Base-by-base conservation (phyloP, 2,888 invertebrate genomes). In the Osmoderma eremita region DNA sequence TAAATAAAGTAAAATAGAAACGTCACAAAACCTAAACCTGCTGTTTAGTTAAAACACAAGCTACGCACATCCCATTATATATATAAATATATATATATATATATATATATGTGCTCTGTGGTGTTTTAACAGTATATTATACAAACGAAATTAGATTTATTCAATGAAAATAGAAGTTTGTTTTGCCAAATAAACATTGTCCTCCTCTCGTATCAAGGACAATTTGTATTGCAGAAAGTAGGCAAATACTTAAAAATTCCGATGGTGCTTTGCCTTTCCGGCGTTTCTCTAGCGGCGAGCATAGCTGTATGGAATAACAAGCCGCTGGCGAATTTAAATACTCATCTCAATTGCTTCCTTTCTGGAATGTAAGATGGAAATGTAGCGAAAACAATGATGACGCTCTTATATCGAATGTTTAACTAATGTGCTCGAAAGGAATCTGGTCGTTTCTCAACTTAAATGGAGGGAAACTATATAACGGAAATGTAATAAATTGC, bases 171-270 rank as follows among this genome's bases (percentile, higher is more conserved):
- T 22, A 20, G 39, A 20, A 22, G 20, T 56, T 56, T 56, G 41
- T 45, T 45, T 58, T 58, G 24, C 56, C 24, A 45, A 45, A 58
- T 30, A 45, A 58, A 58, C 17, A 22, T 42, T 30, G 22, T 22
- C 30, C 8, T n/a, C 5, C 17, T 24, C 42, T 58, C 42, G 24
- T 24, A 58, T 42, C 41, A 58, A 58, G 45, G 45, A 58, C 45
- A 24, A 58, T 58, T 45, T 58, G 58, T 58, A 58, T 58, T 58
- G 30, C 58, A 58, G 58, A 45, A 24, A 24, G 58, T 13, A 45
- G 10, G 30, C 58, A 58, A 58, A 58, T 58, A 58, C 58, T 58
- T 58, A 58, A 58, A 58, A 58, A 58, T 58, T 45, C 45, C 30
- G 45, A 45, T 58, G 58, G 20, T 24, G 42, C 22, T 45, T 58